These are phyloP conservation scores for Helicoverpa armigera DNA, from an alignment of 1,140 invertebrate genomes.

Conservation along the genomic window DNA sequence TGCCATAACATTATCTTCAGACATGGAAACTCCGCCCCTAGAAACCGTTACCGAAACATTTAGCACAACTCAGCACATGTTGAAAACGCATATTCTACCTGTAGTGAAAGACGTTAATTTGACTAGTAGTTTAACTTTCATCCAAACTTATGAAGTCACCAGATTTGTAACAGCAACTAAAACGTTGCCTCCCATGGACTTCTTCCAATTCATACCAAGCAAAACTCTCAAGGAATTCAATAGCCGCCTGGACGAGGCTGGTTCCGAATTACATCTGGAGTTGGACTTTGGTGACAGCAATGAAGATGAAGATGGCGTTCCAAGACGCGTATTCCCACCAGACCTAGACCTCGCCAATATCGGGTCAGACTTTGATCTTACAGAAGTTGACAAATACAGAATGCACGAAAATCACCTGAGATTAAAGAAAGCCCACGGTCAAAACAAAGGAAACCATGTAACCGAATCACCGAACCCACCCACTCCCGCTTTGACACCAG, in stretches of 20 bases:
- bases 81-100: conserved; percentile 95
- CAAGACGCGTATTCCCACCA: conserved; percentile 88
- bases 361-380: conserved; percentile 90
- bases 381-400: conserved; percentile 89
- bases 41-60: conserved; percentile 96
- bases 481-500: conserved; percentile 88
- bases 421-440: conserved; percentile 88
- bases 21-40: conserved; percentile 92
- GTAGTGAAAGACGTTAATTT: conserved; percentile 91
- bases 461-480: conserved; percentile 79
- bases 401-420: conserved; percentile 86
- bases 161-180: conserved; percentile 95
- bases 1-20: conserved; percentile 91
- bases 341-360: conserved; percentile 89
- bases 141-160: conserved; percentile 95
- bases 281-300: conserved; percentile 94
- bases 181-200: conserved; percentile 94
- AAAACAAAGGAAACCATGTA: conserved; percentile 83
- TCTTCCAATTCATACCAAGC: conserved; percentile 94
- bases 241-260: conserved; percentile 94
- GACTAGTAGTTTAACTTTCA: conserved; percentile 92
- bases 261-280: conserved; percentile 94
- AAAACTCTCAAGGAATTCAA: conserved; percentile 96
- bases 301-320: conserved; percentile 89
- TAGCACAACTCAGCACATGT: conserved; percentile 94